A percentile compares a stretch with the other conserved stretches of the same genome.
Evolutionary conservation across 2,888 invertebrate genomes (phyloP).

Genomic region (Aporophyla nigra): DNA sequence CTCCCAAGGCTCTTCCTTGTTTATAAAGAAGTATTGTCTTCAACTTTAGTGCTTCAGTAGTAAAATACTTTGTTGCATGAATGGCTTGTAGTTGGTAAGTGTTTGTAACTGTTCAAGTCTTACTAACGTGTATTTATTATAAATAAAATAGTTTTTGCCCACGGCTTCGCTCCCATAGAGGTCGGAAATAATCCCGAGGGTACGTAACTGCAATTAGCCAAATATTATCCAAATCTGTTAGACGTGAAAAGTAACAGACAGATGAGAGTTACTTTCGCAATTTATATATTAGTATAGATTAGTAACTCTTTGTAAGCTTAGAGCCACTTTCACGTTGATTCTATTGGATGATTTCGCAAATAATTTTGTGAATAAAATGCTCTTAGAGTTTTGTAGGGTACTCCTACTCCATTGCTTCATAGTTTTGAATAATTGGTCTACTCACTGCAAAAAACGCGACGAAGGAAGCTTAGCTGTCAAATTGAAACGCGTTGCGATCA

Average conservation of each 20-base stretch:
- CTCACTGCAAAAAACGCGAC: no score
- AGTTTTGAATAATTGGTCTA: not conserved
- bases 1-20: conserved; percentile 24
- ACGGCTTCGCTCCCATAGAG: not conserved
- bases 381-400: not conserved
- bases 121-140: not conserved
- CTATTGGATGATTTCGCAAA: not conserved
- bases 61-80: conserved; percentile 35
- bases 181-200: not conserved
- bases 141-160: not conserved
- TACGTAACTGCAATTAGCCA: not conserved
- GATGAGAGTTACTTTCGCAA: not conserved
- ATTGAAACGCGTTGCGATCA: no score
- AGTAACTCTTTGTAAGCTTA: not conserved
- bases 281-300: not conserved
- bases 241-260: not conserved
- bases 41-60: conserved; percentile 9
- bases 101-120: conserved; percentile 13
- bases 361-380: not conserved
- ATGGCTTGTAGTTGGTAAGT: conserved; percentile 14
- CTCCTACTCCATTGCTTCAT: not conserved
- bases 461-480: no score
- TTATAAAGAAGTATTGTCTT: conserved; percentile 15
- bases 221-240: not conserved
- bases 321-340: not conserved